These are phyloP conservation scores for Chromobotia macracanthus DNA, from an alignment of 2,797 vertebrate species.

Conservation along the genomic window DNA sequence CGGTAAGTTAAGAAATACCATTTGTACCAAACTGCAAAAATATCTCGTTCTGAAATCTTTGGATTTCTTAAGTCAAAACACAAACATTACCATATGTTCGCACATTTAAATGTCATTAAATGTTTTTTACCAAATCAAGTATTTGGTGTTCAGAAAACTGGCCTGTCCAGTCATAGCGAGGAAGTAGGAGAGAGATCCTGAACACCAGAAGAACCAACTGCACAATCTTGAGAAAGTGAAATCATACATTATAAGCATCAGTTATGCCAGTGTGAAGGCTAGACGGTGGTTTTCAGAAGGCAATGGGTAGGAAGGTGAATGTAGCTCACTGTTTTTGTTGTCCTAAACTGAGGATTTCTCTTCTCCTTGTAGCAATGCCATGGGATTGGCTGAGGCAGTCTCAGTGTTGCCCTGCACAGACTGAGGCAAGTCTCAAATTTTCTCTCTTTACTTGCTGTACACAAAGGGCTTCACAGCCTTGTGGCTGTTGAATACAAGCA, in stretches of 20 bases:
- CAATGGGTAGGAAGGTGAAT: constrained; percentile 77
- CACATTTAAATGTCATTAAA: too few relatives aligned
- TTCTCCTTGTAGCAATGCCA: constrained; percentile 98
- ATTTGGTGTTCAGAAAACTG: background rate
- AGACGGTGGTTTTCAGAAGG: constrained; percentile 59
- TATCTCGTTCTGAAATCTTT: too few relatives aligned
- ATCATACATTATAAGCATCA: background rate
- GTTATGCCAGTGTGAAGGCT: background rate
- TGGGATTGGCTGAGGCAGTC: constrained; percentile 98
- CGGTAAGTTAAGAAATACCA: too few relatives aligned
- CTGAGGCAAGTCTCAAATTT: constrained; percentile 99
- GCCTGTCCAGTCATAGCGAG: background rate
- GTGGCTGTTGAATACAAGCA: constrained; percentile 90
- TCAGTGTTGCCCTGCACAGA: constrained; percentile 98
- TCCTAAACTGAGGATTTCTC: constrained; percentile 97
- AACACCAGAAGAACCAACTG: background rate
- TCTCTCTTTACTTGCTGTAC: constrained; percentile 87
- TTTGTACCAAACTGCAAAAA: background rate
- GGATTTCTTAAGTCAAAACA: background rate
- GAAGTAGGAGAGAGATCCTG: background rate
- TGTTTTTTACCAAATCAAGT: too few relatives aligned
- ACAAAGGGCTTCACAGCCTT: constrained; percentile 93
- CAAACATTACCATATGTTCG: background rate
- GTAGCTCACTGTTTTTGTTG: constrained; percentile 79
- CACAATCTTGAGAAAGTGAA: constrained; percentile 18